These are phyloP conservation scores for Lamellibrachia luymesi DNA, from an alignment of 1,140 invertebrate genomes.

Conservation along the genomic window DNA sequence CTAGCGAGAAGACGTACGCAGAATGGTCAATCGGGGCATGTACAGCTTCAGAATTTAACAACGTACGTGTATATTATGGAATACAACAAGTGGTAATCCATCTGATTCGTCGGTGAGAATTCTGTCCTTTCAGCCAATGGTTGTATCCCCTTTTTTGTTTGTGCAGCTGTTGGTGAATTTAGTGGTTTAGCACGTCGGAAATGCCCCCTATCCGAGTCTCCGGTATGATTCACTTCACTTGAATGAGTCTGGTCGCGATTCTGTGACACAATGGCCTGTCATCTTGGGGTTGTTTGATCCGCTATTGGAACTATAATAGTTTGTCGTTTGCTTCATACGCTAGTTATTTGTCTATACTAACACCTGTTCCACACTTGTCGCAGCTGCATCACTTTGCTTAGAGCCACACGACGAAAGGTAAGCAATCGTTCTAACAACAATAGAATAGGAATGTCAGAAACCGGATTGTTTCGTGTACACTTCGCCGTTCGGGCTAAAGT, in stretches of 20 bases:
- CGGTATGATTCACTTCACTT: neutral
- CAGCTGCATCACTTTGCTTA: neutral
- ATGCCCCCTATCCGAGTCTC: neutral
- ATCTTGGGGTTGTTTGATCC: constrained; percentile 4
- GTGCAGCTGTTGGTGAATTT: neutral
- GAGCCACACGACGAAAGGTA: neutral
- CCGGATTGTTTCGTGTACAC: neutral
- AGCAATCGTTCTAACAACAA: neutral
- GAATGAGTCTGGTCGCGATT: neutral
- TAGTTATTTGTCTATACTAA: neutral
- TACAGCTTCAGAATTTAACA: neutral
- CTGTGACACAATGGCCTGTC: neutral
- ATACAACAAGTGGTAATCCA: neutral
- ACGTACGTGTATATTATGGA: neutral
- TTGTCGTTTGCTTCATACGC: neutral
- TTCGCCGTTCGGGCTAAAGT: neutral
- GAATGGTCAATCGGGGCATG: neutral
- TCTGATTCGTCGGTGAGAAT: neutral
- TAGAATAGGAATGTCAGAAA: neutral
- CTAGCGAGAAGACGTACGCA: neutral
- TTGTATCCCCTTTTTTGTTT: neutral
- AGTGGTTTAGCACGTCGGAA: neutral
- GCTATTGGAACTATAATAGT: neutral
- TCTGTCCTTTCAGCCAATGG: neutral
- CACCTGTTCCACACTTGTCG: neutral